phyloP scores from a whole-genome alignment of 2,888 invertebrate species.

The Carpatolechia fugitivella region DNA sequence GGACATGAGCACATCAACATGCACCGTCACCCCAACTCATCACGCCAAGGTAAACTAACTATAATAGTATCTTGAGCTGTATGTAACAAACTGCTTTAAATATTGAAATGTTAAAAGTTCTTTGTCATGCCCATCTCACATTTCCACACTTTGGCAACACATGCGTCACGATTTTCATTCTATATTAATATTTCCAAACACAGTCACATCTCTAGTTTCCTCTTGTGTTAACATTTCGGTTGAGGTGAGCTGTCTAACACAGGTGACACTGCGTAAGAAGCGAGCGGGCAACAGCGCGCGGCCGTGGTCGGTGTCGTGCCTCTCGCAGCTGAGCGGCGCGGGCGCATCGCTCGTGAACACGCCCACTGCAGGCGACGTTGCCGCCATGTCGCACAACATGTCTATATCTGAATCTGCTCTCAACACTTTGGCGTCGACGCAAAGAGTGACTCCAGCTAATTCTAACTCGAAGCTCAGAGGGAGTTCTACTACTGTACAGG shows the following conservation, averaged over 20 bases:
- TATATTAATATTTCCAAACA: background rate
- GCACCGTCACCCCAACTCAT: constrained; percentile 81
- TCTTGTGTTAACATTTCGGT: constrained; percentile 23
- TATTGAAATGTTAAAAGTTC: background rate
- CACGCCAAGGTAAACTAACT: constrained; percentile 67
- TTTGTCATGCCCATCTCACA: background rate
- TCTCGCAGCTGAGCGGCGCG: constrained; percentile 84
- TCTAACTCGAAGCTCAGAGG: constrained; percentile 67
- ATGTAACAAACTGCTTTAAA: background rate
- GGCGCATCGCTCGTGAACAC: constrained; percentile 65
- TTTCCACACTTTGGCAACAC: background rate
- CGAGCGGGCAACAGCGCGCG: constrained; percentile 79
- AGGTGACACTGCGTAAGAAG: constrained; percentile 83
- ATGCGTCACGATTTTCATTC: background rate
- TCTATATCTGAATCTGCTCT: constrained; percentile 95
- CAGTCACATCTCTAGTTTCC: background rate
- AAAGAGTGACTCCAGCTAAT: constrained; percentile 63
- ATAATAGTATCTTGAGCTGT: background rate
- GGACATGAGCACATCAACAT: constrained; percentile 76
- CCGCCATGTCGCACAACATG: constrained; percentile 80
- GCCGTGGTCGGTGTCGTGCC: constrained; percentile 94
- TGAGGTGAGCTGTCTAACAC: constrained; percentile 23
- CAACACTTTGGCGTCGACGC: constrained; percentile 83
- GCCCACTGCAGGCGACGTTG: constrained; percentile 53
- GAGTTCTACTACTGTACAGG: constrained; percentile 74